phyloP scores from a whole-genome alignment of 2,113 vertebrate genomes.

The Microtus montanus region DNA sequence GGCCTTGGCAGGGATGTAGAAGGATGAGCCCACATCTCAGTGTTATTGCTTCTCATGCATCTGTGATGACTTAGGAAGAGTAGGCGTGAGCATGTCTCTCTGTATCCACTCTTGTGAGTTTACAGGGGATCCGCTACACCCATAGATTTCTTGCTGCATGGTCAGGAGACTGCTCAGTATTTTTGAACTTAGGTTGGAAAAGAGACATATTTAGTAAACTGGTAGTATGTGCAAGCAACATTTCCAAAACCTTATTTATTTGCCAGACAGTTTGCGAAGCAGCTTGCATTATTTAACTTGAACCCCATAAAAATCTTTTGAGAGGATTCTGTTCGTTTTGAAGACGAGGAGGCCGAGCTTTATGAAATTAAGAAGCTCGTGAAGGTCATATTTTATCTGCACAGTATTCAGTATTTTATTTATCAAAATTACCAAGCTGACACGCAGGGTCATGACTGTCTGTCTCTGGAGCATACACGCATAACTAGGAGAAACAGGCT shows the following conservation, averaged over 20 bases:
- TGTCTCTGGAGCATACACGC: background rate
- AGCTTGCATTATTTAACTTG: constrained; percentile 10
- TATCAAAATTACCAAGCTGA: background rate
- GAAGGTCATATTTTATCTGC: background rate
- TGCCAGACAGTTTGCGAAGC: background rate
- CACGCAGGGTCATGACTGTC: background rate
- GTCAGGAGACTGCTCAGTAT: background rate
- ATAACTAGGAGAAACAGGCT: background rate
- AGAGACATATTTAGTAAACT: background rate
- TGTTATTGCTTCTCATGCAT: background rate
- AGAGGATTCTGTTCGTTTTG: background rate
- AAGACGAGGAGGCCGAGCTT: constrained; percentile 10
- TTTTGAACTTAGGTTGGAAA: background rate
- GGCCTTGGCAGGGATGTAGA: background rate
- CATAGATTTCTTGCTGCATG: background rate
- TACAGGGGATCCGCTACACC: background rate
- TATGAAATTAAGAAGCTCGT: background rate
- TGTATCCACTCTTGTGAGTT: background rate
- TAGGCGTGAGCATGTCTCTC: background rate
- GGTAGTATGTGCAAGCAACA: background rate
- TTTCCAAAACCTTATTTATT: background rate
- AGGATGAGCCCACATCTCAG: background rate
- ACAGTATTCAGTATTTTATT: background rate
- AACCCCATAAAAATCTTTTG: background rate
- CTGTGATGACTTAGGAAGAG: background rate